Percentiles rank a stretch among this genome's conserved stretches.
Conservation (phyloP, 2,113 vertebrate species). For the Caranx melampygus region DNA sequence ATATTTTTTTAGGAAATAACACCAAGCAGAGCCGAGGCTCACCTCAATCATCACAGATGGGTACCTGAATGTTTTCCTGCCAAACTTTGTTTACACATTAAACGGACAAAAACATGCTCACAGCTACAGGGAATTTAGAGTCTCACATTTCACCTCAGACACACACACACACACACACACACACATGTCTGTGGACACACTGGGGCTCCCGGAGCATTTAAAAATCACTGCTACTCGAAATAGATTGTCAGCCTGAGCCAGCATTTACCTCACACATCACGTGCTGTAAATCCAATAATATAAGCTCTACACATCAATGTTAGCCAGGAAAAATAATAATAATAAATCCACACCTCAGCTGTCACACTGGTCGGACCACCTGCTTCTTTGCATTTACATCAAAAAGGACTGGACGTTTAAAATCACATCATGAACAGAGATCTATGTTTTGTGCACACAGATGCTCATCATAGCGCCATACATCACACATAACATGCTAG, state of each 20-base stretch:
- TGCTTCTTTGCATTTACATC: constrained; percentile 41
- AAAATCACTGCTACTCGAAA: constrained; percentile 1
- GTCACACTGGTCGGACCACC: constrained; percentile 6
- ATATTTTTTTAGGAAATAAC: background rate
- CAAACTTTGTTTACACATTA: too few relatives aligned
- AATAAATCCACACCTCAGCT: background rate
- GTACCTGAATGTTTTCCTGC: too few relatives aligned
- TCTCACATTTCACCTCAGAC: too few relatives aligned
- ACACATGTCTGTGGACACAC: too few relatives aligned
- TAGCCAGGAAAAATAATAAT: background rate
- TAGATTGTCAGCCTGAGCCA: background rate
- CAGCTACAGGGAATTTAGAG: too few relatives aligned
- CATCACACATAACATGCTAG: constrained; percentile 56
- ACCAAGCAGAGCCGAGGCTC: too few relatives aligned
- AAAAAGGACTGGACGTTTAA: constrained; percentile 45
- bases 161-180: too few relatives aligned
- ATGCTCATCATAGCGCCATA: constrained; percentile 43
- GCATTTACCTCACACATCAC: constrained; percentile 1
- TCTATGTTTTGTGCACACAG: constrained; percentile 47
- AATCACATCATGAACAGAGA: constrained; percentile 41
- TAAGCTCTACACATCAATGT: constrained; percentile 5
- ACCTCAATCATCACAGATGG: too few relatives aligned
- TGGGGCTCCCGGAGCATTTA: background rate
- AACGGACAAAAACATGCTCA: too few relatives aligned
- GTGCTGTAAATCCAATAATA: constrained; percentile 25